phyloP scores from a whole-genome alignment of 2,797 vertebrate species.

The Poeciliopsis infans region DNA sequence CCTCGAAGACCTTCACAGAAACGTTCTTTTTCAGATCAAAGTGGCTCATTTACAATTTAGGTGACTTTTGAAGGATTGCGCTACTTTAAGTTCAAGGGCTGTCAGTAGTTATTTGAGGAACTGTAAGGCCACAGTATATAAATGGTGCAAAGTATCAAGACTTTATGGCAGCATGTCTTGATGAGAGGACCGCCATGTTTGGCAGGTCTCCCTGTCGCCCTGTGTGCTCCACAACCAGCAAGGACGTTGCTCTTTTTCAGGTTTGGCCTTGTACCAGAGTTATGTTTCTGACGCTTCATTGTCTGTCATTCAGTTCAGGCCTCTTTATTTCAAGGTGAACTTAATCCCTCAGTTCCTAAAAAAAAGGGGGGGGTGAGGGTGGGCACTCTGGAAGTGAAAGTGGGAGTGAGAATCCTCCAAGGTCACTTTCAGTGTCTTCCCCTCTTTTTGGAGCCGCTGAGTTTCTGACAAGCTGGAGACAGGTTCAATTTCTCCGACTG shows the following conservation, averaged over 20 bases:
- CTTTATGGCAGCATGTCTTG: constrained; percentile 26
- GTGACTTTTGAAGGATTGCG: background rate
- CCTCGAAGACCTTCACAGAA: background rate
- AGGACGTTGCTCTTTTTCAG: constrained; percentile 51
- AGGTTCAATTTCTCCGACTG: constrained; percentile 77
- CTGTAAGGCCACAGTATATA: background rate
- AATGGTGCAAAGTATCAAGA: background rate
- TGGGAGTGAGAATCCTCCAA: constrained; percentile 59
- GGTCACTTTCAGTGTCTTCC: constrained; percentile 66
- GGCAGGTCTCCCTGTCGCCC: constrained; percentile 21
- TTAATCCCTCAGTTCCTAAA: constrained; percentile 23
- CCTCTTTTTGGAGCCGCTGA: constrained; percentile 67
- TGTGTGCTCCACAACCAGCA: constrained; percentile 15
- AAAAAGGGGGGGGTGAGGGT: background rate
- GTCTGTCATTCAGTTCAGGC: constrained; percentile 50
- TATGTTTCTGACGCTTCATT: constrained; percentile 62
- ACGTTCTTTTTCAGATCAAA: background rate
- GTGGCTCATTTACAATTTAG: background rate
- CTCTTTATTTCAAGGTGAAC: constrained; percentile 55
- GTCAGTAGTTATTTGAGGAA: background rate
- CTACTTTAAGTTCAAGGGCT: background rate
- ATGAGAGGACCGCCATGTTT: constrained; percentile 26
- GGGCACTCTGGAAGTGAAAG: constrained; percentile 21
- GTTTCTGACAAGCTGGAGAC: constrained; percentile 73
- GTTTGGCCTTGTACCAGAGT: constrained; percentile 48